A percentile compares a stretch with the other conserved stretches of the same genome.
These are phyloP conservation scores for Smutsia temminckii DNA, from an alignment of 2,797 vertebrate genomes.

Conservation along the genomic window DNA sequence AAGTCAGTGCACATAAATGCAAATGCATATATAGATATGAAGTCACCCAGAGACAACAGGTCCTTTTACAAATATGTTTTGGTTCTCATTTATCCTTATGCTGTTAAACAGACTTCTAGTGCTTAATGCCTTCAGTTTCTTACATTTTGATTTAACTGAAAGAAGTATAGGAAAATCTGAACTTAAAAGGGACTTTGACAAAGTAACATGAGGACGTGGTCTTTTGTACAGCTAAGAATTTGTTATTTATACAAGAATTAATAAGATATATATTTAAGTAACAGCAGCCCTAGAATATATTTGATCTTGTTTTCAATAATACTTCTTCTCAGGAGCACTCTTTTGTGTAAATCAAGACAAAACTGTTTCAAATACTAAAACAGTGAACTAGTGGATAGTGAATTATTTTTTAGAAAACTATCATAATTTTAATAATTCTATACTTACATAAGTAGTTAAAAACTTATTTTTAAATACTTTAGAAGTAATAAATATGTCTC, in stretches of 20 bases:
- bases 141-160: background rate
- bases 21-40: background rate
- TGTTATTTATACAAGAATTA: background rate
- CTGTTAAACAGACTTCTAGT: background rate
- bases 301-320: background rate
- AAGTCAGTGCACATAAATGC: background rate
- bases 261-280: background rate
- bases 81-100: background rate
- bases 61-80: background rate
- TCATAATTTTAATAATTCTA: background rate
- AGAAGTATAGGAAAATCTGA: background rate
- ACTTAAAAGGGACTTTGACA: background rate
- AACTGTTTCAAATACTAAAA: background rate
- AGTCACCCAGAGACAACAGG: background rate
- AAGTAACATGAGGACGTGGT: background rate
- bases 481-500: background rate
- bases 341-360: background rate
- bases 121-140: background rate
- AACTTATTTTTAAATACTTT: background rate
- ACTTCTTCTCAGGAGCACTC: background rate
- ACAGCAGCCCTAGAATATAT: background rate
- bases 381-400: background rate
- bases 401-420: constrained; percentile 22
- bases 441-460: background rate
- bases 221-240: background rate